Evolutionary conservation across 2,113 vertebrate genomes (phyloP).

Genomic region (Cinclus cinclus): DNA sequence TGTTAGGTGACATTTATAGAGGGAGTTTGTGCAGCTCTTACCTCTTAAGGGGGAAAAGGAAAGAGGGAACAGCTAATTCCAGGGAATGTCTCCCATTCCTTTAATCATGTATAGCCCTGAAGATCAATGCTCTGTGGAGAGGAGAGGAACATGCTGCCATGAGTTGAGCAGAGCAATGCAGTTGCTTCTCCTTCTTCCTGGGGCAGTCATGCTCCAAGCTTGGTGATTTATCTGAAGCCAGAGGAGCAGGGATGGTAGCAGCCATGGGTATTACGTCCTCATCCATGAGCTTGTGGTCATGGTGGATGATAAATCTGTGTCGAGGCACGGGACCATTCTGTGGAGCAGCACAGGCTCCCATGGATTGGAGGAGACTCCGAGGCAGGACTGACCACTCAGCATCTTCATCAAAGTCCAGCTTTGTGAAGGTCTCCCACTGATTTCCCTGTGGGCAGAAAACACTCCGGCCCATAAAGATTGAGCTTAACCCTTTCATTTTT

Average conservation of each 20-base stretch:
- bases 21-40: not conserved
- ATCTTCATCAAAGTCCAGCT: not conserved
- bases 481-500: not conserved
- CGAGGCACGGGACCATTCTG: accelerated
- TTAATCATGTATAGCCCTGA: not conserved
- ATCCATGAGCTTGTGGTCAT: not conserved
- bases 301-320: not conserved
- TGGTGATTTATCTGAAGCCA: not conserved
- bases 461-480: not conserved
- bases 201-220: not conserved
- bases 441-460: not conserved
- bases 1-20: not conserved
- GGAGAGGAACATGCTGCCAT: not conserved
- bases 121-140: not conserved
- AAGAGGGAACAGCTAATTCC: not conserved
- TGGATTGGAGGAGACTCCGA: accelerated
- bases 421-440: not conserved
- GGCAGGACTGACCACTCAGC: not conserved
- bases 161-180: not conserved
- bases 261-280: not conserved
- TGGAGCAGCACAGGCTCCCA: not conserved
- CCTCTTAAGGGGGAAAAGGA: not conserved
- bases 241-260: not conserved
- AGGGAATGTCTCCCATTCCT: not conserved
- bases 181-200: not conserved